A percentile compares a stretch with the other conserved stretches of the same genome.
Conservation (phyloP, 2,113 vertebrate species). For the Sciurus niger region DNA sequence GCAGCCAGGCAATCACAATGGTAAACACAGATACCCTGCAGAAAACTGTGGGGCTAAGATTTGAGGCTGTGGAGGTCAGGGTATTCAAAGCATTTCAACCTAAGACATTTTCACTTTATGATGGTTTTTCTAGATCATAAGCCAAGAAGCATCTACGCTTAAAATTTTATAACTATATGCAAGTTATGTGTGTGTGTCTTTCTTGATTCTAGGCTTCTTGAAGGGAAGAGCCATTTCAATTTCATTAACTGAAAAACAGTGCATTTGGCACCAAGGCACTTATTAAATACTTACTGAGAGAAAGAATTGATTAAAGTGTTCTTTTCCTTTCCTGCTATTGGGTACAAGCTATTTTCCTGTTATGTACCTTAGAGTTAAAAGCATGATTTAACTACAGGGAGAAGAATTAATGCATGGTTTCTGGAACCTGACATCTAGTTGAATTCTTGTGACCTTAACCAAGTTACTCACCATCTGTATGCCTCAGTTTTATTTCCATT, state of each 20-base stretch:
- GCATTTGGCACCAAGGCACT: not conserved
- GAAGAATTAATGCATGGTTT: not conserved
- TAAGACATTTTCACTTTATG: not conserved
- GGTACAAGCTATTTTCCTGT: not conserved
- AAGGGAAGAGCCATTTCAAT: not conserved
- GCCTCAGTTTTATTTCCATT: not conserved
- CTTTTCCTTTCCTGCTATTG: not conserved
- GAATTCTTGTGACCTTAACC: not conserved
- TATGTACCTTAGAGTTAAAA: not conserved
- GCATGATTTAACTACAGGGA: not conserved
- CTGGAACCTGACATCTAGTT: not conserved
- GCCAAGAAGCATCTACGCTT: not conserved
- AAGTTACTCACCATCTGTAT: not conserved
- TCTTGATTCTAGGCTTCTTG: not conserved
- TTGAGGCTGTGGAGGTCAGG: not conserved
- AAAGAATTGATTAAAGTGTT: not conserved
- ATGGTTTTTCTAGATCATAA: not conserved
- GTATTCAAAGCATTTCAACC: not conserved
- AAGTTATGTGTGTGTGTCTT: not conserved
- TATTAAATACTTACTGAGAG: not conserved
- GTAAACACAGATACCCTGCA: not conserved
- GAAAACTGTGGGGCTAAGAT: not conserved
- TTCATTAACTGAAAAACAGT: conserved; percentile 8
- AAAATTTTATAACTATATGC: not conserved
- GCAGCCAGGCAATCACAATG: not conserved